These are phyloP conservation scores for Acrobasis repandana DNA, from an alignment of 2,888 invertebrate species.

Conservation along the genomic window DNA sequence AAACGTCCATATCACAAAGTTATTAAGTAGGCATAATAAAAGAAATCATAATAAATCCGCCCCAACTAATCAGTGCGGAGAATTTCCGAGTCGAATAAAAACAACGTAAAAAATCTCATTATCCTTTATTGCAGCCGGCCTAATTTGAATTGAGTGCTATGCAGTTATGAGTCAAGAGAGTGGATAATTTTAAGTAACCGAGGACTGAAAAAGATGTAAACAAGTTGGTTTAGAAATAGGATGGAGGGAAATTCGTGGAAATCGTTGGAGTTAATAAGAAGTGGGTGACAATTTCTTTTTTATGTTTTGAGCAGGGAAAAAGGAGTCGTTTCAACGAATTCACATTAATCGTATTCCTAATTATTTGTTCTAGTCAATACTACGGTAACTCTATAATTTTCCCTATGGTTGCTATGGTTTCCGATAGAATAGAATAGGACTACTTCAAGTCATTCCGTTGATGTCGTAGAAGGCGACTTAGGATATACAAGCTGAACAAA, in stretches of 20 bases:
- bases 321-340: background rate
- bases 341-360: too few relatives aligned
- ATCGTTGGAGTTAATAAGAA: slow-evolving; percentile 4
- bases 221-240: slow-evolving; percentile 31
- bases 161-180: slow-evolving; percentile 81
- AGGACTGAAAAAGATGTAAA: slow-evolving; percentile 44
- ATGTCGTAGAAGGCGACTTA: too few relatives aligned
- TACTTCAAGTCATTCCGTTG: too few relatives aligned
- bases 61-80: slow-evolving; percentile 70
- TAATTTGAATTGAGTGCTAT: slow-evolving; percentile 82
- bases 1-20: slow-evolving; percentile 37
- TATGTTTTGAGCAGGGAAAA: background rate
- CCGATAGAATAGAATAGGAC: too few relatives aligned
- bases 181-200: slow-evolving; percentile 76
- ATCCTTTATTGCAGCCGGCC: slow-evolving; percentile 76
- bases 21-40: slow-evolving; percentile 56
- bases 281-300: slow-evolving; percentile 1
- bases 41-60: slow-evolving; percentile 76
- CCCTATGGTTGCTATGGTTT: too few relatives aligned
- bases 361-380: too few relatives aligned
- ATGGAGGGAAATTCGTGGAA: slow-evolving; percentile 8
- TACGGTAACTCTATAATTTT: too few relatives aligned
- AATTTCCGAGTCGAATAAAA: slow-evolving; percentile 71
- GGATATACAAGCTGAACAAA: too few relatives aligned
- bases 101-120: slow-evolving; percentile 80